phyloP scores from a whole-genome alignment of 2,888 invertebrate species.

The Xestia xanthographa region DNA sequence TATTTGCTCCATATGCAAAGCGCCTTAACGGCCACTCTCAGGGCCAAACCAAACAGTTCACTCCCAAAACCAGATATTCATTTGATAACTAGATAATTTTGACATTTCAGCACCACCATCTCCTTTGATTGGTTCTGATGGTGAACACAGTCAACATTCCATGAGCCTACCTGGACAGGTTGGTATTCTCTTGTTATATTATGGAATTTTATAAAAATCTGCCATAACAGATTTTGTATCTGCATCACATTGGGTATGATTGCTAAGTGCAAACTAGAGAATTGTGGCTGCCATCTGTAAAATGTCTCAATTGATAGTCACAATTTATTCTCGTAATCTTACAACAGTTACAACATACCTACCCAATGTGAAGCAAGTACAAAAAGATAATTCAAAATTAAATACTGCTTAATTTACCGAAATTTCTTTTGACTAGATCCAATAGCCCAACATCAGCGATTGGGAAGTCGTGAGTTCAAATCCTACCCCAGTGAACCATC shows the following conservation, averaged over 20 bases:
- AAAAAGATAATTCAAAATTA: constrained; percentile 14
- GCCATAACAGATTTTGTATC: constrained; percentile 16
- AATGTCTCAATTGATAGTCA: not conserved
- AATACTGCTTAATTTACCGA: constrained; percentile 35
- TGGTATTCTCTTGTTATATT: constrained; percentile 34
- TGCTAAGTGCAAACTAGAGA: not conserved
- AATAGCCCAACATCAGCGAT: constrained; percentile 57
- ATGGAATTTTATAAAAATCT: constrained; percentile 9
- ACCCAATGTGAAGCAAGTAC: constrained; percentile 34
- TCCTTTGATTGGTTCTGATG: constrained; percentile 93
- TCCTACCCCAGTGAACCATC: constrained; percentile 46
- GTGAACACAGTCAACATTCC: constrained; percentile 90
- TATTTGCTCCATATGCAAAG: too few species aligned
- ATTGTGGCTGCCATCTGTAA: not conserved
- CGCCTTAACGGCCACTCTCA: not conserved
- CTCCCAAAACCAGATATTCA: not conserved
- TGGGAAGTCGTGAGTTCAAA: constrained; percentile 58
- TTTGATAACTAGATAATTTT: not conserved
- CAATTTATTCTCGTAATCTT: not conserved
- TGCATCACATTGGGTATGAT: constrained; percentile 20
- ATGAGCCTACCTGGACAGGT: constrained; percentile 88
- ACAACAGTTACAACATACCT: too few species aligned
- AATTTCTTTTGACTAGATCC: constrained; percentile 57
- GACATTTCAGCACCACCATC: constrained; percentile 94
- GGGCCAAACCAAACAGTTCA: not conserved